These are phyloP conservation scores for Idaea aversata DNA, from an alignment of 2,888 invertebrate genomes.

Conservation along the genomic window DNA sequence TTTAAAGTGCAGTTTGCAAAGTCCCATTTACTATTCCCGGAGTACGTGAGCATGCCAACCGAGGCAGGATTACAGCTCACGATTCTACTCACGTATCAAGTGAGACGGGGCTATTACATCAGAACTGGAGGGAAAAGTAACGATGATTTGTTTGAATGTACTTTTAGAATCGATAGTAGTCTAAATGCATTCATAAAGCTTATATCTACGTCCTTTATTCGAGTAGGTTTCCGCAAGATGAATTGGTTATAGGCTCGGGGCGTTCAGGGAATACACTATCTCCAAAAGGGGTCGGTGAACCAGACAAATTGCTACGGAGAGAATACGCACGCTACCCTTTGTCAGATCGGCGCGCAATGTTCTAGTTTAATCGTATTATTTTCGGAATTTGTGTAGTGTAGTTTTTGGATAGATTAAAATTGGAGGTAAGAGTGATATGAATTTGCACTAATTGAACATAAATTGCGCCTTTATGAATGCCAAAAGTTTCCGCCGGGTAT, in stretches of 20 bases:
- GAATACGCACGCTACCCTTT: constrained; percentile 46
- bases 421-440: constrained; percentile 38
- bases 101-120: constrained; percentile 50
- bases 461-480: constrained; percentile 49
- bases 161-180: constrained; percentile 50
- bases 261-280: constrained; percentile 43
- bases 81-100: constrained; percentile 52
- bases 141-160: constrained; percentile 52
- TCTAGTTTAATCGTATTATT: constrained; percentile 59
- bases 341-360: constrained; percentile 49
- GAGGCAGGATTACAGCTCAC: constrained; percentile 53
- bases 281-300: constrained; percentile 59
- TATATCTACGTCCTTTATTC: constrained; percentile 39
- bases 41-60: constrained; percentile 39
- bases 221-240: constrained; percentile 53
- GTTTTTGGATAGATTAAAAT: constrained; percentile 45
- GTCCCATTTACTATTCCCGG: constrained; percentile 49
- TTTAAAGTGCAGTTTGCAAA: constrained; percentile 55
- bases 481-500: constrained; percentile 42
- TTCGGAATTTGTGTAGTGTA: constrained; percentile 52
- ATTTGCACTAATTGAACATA: constrained; percentile 48
- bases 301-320: constrained; percentile 61
- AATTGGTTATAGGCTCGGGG: constrained; percentile 55
- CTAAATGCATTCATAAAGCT: constrained; percentile 50
- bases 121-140: constrained; percentile 43